Base-by-base conservation (phyloP, 2,888 invertebrate genomes). In the Lithophane ornitopus region DNA sequence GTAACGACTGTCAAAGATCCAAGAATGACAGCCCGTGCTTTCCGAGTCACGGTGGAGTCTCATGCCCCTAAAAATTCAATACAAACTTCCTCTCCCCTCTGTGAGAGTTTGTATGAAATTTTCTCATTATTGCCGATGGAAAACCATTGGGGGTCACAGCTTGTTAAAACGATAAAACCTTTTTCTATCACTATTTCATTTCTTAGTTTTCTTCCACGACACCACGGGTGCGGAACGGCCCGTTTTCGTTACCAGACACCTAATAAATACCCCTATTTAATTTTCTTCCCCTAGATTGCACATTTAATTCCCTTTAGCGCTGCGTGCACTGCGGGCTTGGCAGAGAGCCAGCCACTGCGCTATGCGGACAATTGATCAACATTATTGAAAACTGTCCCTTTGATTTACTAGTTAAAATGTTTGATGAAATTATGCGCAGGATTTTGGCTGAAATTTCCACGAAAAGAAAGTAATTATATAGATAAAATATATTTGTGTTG, bases 341-440 rank as follows among this genome's bases (percentile, higher is more conserved):
- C 82, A 66, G 77, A 0, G 1, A 49, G 82, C 82, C 82, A 83
- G 70, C 22, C 28, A 39, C 63, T 66, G 62, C 81, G 76, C 82
- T 62, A 68, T 83, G 82, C 82, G 61, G 82, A 65, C 56, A 77
- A 83, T 71, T 74, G 82, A 81, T 85, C 82, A 83, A 71, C 12
- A 1, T 71, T 82, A 82, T 81, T 74, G 82, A 81, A 83, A 81
- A 71, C 61, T 28, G 70, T 52, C 54, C 14, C 2, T 71, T 85
- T 83, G 73, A 82, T 85, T 76, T 77, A 81, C 16, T 70, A 22
- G 14, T 34, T 44, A n/a, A 72, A 67, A 41, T 52, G 16, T 2
- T 54, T 19, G 14, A 8, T 7, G 26, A 34, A 67, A 78, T 3
- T 41, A 2, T 56, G 7, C 19, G 16, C 2, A 2, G 26, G 2